Evolutionary conservation across 2,888 invertebrate genomes (phyloP).

Genomic region (Clepsis dumicolana): DNA sequence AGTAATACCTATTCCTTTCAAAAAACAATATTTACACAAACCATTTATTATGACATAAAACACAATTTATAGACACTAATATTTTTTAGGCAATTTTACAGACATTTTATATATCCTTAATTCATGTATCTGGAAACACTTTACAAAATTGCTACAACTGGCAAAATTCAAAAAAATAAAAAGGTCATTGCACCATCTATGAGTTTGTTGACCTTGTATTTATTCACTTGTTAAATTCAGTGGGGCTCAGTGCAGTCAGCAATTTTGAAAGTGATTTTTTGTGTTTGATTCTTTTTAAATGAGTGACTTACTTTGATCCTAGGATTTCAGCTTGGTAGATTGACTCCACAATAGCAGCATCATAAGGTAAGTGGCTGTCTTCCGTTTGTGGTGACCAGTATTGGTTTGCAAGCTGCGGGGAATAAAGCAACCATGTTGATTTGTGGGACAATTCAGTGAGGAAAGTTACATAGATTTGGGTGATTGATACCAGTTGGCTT

Average conservation of each 20-base stretch:
- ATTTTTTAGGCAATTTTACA: not conserved
- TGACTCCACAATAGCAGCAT: constrained; percentile 93
- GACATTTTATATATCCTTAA: not conserved
- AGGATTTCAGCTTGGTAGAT: constrained; percentile 95
- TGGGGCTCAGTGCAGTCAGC: constrained; percentile 62
- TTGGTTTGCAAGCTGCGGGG: constrained; percentile 92
- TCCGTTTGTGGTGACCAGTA: constrained; percentile 97
- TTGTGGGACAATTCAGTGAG: constrained; percentile 73
- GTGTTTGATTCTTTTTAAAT: constrained; percentile 7
- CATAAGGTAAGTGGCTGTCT: constrained; percentile 90
- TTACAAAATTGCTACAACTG: constrained; percentile 48
- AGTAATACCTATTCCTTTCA: not conserved
- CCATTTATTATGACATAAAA: not conserved
- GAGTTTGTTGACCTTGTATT: constrained; percentile 71
- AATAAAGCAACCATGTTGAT: constrained; percentile 72
- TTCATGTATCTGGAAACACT: constrained; percentile 5
- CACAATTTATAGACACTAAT: not conserved
- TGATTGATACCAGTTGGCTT: constrained; percentile 74
- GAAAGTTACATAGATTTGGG: constrained; percentile 77
- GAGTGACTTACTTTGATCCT: constrained; percentile 89
- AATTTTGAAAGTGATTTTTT: constrained; percentile 52
- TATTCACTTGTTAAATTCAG: constrained; percentile 77
- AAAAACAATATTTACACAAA: not conserved
- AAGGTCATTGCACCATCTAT: constrained; percentile 77
- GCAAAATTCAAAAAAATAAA: constrained; percentile 67